Evolutionary conservation across 2,113 vertebrate species (phyloP), one percentile per base, ranked within the genome.

Genomic region (Onychostruthus taczanowskii): DNA sequence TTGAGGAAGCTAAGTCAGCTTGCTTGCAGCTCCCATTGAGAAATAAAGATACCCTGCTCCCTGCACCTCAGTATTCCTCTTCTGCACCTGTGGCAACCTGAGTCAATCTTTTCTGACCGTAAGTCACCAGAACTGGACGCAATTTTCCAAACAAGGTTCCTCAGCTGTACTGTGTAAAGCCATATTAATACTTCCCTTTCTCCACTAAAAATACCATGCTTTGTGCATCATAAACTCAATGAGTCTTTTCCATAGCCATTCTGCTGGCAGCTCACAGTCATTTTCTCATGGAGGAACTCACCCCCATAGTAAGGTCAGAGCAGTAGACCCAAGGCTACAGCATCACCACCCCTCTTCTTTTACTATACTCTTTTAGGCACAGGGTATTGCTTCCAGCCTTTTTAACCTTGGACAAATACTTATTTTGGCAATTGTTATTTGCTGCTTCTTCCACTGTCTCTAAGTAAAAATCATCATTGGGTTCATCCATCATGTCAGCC

Each of bases 71-170:
- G 12, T 13, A 30, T 43, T 94, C 50, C 67, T 83, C 43, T 80
- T 77, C 72, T 39, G 85, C 76, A 88, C 79, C 95, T 93, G 67
- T 46, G 80, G 59, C 3, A 11, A 88, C 67, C 79, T 55, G 76
- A 95, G 75, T 92, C 90, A 95, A 59, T 41, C 46, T 77, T 86
- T 77, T 92, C 92, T 90, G 68, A 88, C 46, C 6, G 1, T 62
- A 94, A 94, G 72, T 94, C 90, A 95, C 46, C 79, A 77, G 55
- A 88, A 92, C 5, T 16, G 55, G 84, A 77, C 1, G 3, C 70
- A 70, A 67, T 95, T 95, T 95, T 94, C 90, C 92, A 78, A 80
- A 81, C 8, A 6, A 85, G 22, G 79, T 84, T 86, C 90, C 72
- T 88, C 44, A 84, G 79, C 43, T 63, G 49, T n/a, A 22, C 63